Percentiles rank a stretch among this genome's conserved stretches.
phyloP scores from a whole-genome alignment of 2,797 vertebrate species.

The Micromesistius poutassou region DNA sequence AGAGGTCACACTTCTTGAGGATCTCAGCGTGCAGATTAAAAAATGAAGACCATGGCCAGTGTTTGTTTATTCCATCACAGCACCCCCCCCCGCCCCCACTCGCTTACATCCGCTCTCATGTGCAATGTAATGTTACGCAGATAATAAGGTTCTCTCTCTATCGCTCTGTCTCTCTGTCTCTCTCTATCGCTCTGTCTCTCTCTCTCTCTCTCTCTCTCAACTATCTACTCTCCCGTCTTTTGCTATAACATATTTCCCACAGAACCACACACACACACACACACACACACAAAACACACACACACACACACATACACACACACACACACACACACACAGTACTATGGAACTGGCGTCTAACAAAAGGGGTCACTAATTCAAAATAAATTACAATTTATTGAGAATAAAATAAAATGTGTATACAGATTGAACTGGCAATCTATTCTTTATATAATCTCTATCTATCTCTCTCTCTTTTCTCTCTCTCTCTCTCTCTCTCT shows the following conservation, averaged over 20 bases:
- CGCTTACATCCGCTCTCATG: slow-evolving; percentile 24
- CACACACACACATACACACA: background rate
- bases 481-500: background rate
- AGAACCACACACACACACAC: background rate
- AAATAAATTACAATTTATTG: background rate
- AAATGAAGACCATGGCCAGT: slow-evolving; percentile 61
- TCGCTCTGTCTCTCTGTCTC: too few relatives aligned
- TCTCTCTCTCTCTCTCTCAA: slow-evolving; percentile 20
- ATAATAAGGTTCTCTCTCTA: slow-evolving; percentile 39
- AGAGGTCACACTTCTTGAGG: slow-evolving; percentile 65
- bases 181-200: slow-evolving; percentile 5
- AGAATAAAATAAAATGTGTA: background rate
- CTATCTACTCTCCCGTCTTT: slow-evolving; percentile 5
- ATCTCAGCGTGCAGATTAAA: slow-evolving; percentile 57
- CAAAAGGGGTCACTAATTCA: background rate
- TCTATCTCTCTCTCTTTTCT: slow-evolving; percentile 1
- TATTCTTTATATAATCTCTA: background rate
- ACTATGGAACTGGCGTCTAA: background rate
- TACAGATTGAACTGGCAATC: background rate
- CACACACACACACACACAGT: background rate
- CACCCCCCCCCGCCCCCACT: slow-evolving; percentile 16
- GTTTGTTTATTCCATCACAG: slow-evolving; percentile 53
- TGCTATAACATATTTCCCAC: background rate
- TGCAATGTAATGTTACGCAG: slow-evolving; percentile 59
- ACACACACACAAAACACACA: background rate